These are phyloP conservation scores for Silurus asotus DNA, from an alignment of 2,113 vertebrate genomes.

Conservation along the genomic window DNA sequence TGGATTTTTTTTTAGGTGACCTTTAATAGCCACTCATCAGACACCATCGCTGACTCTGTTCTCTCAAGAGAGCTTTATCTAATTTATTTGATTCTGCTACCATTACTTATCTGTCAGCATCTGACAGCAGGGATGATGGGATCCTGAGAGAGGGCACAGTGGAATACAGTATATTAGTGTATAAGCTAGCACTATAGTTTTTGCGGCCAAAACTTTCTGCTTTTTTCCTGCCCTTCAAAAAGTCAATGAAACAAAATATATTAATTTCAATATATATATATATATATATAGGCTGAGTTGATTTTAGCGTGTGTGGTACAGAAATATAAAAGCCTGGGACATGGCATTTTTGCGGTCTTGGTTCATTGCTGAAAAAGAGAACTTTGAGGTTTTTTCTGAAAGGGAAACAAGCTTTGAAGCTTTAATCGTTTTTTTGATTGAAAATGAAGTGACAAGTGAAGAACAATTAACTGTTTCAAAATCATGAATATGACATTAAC, in stretches of 20 bases:
- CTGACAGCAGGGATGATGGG: constrained; percentile 23
- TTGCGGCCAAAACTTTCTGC: not conserved
- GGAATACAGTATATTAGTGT: not conserved
- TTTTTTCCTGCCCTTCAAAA: not conserved
- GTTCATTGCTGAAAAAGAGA: too few species aligned
- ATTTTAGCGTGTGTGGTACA: too few species aligned
- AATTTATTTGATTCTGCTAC: constrained; percentile 33
- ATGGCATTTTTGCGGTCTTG: too few species aligned
- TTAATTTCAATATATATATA: too few species aligned
- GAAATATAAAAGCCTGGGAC: too few species aligned
- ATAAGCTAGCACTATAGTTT: not conserved
- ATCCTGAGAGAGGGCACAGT: constrained; percentile 23
- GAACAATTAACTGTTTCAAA: not conserved
- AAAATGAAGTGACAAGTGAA: too few species aligned
- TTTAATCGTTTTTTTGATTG: too few species aligned
- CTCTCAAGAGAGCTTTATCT: constrained; percentile 15
- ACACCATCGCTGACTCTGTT: constrained; percentile 33
- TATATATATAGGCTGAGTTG: too few species aligned
- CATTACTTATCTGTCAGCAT: constrained; percentile 30
- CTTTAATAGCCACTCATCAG: constrained; percentile 30
- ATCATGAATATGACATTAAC: too few species aligned
- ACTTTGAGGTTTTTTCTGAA: not conserved
- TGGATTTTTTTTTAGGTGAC: constrained; percentile 22
- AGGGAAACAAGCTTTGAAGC: not conserved
- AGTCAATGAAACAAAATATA: not conserved